Evolutionary conservation across 1,140 invertebrate species (phyloP), one percentile per base, ranked within the genome.

Genomic region (Brachionus koreanus): DNA sequence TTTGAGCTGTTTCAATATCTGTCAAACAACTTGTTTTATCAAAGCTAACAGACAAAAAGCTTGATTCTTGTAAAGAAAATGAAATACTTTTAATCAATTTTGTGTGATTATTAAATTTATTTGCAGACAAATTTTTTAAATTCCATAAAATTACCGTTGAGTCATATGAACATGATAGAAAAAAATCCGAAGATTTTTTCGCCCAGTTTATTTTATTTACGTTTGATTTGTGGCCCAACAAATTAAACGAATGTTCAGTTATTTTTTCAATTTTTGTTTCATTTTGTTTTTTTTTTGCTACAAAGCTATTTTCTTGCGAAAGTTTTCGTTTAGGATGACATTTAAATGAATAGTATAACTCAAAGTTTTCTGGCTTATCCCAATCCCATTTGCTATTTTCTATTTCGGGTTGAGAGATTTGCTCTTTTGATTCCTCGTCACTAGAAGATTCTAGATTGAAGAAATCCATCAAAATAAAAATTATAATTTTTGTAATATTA

Each of bases 121-220:
- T 69, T 2, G 37, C 6, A 23, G 12, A 37, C 16, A 37, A 5
- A 16, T 69, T 33, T 42, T 61, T 35, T 5, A 79, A 61, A 35
- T 79, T 35, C 76, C 76, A 79, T 65, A 79, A 19, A 61, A 79
- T 79, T 57, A 61, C 23, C 16, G 12, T 79, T 19, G 49, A 37
- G 33, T 79, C 76, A 39, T 19, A 61, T n/a, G 76, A 79, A 61
- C 35, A 79, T 5, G 76, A 79, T 5, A 79, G n/a, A 6, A 79
- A 49, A 65, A 35, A 33, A 23, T 79, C 25, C 6, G 37, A 12
- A 5, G 33, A n/a, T 9, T 65, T 57, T 61, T 79, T 79, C 29
- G 39, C 0, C 76, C 76, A 79, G 37, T 16, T 25, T 25, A 79
- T 61, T 16, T 52, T 49, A 42, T 61, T 61, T 19, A 79, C 49